phyloP scores from a whole-genome alignment of 2,797 vertebrate species.

The Alca torda region DNA sequence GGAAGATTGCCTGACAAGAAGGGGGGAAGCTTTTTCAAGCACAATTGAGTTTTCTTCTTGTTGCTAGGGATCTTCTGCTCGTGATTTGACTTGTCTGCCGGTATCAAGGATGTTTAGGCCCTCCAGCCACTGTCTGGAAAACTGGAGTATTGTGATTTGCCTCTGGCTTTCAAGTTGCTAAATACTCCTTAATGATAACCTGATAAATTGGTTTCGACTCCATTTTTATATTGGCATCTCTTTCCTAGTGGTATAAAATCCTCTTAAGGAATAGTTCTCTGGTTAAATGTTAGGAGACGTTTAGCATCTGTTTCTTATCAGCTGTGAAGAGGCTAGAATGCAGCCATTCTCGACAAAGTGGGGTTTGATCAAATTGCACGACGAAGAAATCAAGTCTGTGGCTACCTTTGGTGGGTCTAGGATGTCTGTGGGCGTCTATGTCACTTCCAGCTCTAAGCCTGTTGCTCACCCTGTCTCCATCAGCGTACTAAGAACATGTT shows the following conservation, averaged over 20 bases:
- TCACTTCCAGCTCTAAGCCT: neutral
- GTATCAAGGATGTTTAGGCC: conserved; percentile 22
- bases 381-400: neutral
- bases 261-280: neutral
- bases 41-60: neutral
- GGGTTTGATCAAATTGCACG: neutral
- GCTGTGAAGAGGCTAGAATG: neutral
- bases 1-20: neutral
- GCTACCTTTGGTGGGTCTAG: neutral
- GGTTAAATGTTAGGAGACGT: neutral
- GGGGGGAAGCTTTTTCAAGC: neutral
- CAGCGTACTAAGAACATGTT: neutral
- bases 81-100: conserved; percentile 13
- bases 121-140: conserved; percentile 42
- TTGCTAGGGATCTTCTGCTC: neutral
- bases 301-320: conserved; percentile 44
- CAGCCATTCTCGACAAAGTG: neutral
- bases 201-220: conserved; percentile 33
- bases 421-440: neutral
- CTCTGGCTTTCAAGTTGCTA: conserved; percentile 53
- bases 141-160: conserved; percentile 21
- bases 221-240: conserved; percentile 17
- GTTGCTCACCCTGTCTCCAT: neutral
- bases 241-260: neutral
- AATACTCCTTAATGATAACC: conserved; percentile 36